Percentiles rank a stretch among this genome's conserved stretches.
Evolutionary conservation across 2,888 invertebrate genomes (phyloP).

Genomic region (Pilophorus perplexus): DNA sequence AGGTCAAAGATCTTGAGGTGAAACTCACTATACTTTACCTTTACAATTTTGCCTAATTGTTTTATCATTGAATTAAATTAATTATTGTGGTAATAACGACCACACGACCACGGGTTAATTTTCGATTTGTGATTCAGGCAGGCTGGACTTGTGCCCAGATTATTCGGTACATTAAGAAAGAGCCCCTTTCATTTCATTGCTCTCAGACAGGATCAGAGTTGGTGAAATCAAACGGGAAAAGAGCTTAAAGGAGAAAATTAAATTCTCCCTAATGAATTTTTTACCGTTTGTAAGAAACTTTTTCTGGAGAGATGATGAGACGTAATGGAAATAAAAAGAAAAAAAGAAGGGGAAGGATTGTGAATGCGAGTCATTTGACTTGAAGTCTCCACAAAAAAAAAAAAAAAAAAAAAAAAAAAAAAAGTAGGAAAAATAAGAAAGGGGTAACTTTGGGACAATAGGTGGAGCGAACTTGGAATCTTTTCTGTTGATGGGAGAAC

Average conservation of each 20-base stretch:
- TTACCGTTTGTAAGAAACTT: slow-evolving; percentile 5
- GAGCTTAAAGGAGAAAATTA: neutral
- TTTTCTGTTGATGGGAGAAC: slow-evolving; percentile 4
- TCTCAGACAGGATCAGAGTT: too few relatives aligned
- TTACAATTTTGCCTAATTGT: too few relatives aligned
- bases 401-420: slow-evolving; percentile 9
- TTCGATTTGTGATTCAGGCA: too few relatives aligned
- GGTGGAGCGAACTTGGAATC: slow-evolving; percentile 6
- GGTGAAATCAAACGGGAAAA: neutral
- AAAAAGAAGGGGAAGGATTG: neutral
- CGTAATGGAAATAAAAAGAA: too few relatives aligned
- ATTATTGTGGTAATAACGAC: too few relatives aligned
- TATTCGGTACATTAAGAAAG: too few relatives aligned
- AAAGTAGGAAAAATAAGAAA: neutral
- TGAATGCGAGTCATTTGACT: neutral
- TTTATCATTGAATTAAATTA: too few relatives aligned
- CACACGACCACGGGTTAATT: too few relatives aligned
- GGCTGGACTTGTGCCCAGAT: too few relatives aligned
- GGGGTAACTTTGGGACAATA: neutral
- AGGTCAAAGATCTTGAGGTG: too few relatives aligned
- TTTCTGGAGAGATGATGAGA: neutral
- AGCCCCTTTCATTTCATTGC: too few relatives aligned
- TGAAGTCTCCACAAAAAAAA: neutral
- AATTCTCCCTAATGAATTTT: neutral
- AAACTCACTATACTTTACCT: too few relatives aligned